phyloP scores from a whole-genome alignment of 2,888 invertebrate genomes.

The Eurytoma californica region DNA sequence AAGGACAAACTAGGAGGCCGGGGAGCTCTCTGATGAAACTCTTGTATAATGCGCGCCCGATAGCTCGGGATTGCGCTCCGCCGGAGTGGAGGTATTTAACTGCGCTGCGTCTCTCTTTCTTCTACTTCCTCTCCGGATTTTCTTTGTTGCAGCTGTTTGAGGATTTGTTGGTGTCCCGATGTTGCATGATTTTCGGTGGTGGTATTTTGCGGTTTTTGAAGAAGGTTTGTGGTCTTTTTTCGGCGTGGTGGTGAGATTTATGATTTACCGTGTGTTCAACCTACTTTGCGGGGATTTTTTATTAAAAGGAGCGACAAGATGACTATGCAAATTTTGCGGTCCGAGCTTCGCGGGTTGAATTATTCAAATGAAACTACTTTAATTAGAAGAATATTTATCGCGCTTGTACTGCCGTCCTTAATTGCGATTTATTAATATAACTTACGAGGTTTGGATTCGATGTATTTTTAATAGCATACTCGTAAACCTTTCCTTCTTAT shows the following conservation, averaged over 20 bases:
- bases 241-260: not conserved
- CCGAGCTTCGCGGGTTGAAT: not conserved
- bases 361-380: conserved; percentile 6
- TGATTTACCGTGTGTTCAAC: not conserved
- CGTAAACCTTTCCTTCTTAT: too few species aligned
- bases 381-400: not conserved
- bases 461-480: too few species aligned
- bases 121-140: not conserved
- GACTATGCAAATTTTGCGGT: not conserved
- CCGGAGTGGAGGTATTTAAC: not conserved
- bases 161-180: not conserved
- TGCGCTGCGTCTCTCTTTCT: not conserved
- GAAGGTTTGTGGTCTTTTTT: too few species aligned
- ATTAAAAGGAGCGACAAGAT: not conserved
- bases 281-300: not conserved
- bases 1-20: conserved; percentile 49
- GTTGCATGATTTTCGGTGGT: not conserved
- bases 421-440: too few species aligned
- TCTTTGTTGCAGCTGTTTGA: not conserved
- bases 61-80: not conserved
- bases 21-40: conserved; percentile 36
- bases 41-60: conserved; percentile 38
- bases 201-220: too few species aligned
- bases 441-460: too few species aligned
- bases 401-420: not conserved